Conservation (phyloP, 2,888 invertebrate genomes). For the Pseudococcus longispinus region DNA sequence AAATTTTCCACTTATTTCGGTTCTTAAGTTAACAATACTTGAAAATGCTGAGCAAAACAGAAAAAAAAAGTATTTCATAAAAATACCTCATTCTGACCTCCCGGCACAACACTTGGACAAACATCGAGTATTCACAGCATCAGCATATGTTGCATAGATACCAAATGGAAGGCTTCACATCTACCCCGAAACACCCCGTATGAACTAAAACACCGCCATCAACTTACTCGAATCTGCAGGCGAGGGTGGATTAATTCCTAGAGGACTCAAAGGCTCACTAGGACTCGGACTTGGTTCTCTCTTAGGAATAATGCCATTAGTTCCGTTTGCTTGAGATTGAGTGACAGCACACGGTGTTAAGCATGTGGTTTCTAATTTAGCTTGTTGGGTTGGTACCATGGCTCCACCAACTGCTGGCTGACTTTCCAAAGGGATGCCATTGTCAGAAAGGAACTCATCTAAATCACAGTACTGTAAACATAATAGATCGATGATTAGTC, state of each 20-base stretch:
- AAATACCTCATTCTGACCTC: too few species aligned
- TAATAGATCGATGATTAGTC: background rate
- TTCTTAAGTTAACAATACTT: too few species aligned
- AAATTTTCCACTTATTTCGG: too few species aligned
- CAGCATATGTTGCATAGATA: too few species aligned
- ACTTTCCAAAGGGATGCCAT: conserved; percentile 86
- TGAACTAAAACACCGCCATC: background rate
- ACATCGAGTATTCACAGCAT: too few species aligned
- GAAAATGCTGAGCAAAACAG: too few species aligned
- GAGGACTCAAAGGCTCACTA: conserved; percentile 78
- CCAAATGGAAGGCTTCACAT: too few species aligned
- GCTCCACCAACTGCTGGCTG: conserved; percentile 62
- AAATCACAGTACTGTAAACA: conserved; percentile 88
- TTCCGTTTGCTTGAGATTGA: conserved; percentile 57
- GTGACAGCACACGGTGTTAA: conserved; percentile 59
- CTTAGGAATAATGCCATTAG: conserved; percentile 72
- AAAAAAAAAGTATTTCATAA: too few species aligned
- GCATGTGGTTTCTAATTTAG: conserved; percentile 62
- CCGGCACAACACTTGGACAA: too few species aligned
- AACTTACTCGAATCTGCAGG: conserved; percentile 88
- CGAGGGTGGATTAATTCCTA: conserved; percentile 86
- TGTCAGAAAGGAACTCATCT: conserved; percentile 96
- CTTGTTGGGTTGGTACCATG: conserved; percentile 57
- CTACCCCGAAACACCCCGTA: too few species aligned
- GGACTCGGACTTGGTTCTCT: conserved; percentile 87